Evolutionary conservation across 2,797 vertebrate species (phyloP), one percentile per base, ranked within the genome.

Genomic region (Pseudotriccus pelzelni): DNA sequence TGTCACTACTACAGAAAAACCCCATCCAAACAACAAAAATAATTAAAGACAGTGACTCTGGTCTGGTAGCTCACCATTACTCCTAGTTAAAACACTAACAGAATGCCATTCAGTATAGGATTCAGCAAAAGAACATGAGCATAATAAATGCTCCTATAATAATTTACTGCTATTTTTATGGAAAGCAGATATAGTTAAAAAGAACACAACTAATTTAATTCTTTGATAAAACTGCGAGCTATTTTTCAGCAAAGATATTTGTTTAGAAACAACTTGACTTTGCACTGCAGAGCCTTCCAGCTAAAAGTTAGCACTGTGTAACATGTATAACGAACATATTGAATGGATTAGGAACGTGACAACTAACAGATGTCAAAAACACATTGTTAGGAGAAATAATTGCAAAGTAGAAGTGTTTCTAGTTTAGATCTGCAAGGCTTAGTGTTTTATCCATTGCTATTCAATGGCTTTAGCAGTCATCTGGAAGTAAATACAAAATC

Each of bases 351-450:
- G 69, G 66, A 92, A 84, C 15, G 43, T 44, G 90, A 91, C 69
- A 96, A 86, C 92, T 68, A 95, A 89, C 89, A 94, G 79, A 96
- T 91, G 84, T 90, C 91, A 85, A 95, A 92, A 92, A 9, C 80
- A 7, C 24, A 21, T 63, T 90, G 49, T 87, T 89, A 89, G 59
- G 39, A 91, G 79, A 91, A 96, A 89, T 86, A 91, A 87, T 52
- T 84, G 82, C 69, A 52, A 83, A 92, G 79, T 14, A 66, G 55
- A 93, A 96, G 84, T 80, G 82, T 89, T 96, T 93, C 87, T 80
- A 92, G 90, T 92, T 93, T 87, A 94, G 82, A 83, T 68, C 84
- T 69, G 58, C 53, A 78, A 78, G 69, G 53, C 43, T 92, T 69
- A 91, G 72, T 92, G 87, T 77, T 96, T 85, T 56, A 93, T 55